Conservation (phyloP, 1,140 invertebrate species). For the Calephelis nemesis region DNA sequence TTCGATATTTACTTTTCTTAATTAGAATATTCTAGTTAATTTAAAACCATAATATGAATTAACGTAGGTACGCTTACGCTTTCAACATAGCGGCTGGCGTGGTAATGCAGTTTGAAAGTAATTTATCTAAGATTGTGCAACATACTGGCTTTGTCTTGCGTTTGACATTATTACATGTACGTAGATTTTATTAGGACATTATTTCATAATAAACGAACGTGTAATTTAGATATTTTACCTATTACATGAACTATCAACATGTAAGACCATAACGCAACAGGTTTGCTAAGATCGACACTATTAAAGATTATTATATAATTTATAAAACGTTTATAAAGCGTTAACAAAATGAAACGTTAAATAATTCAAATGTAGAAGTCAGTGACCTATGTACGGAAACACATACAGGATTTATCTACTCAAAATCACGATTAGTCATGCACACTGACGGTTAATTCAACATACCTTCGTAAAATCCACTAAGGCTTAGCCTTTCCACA, state of each 20-base stretch:
- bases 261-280: constrained; percentile 16
- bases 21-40: constrained; percentile 7
- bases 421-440: constrained; percentile 55
- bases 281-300: constrained; percentile 9
- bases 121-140: constrained; percentile 36
- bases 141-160: constrained; percentile 33
- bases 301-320: too few species aligned
- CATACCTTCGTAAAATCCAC: constrained; percentile 69
- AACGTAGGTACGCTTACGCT: constrained; percentile 9
- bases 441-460: constrained; percentile 36
- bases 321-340: too few species aligned
- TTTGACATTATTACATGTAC: constrained; percentile 35
- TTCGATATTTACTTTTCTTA: not conserved
- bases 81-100: constrained; percentile 27
- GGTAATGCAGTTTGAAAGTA: constrained; percentile 38
- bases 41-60: constrained; percentile 14
- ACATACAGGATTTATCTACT: constrained; percentile 30
- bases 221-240: constrained; percentile 21
- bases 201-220: constrained; percentile 34
- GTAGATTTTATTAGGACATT: constrained; percentile 30
- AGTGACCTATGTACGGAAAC: constrained; percentile 50
- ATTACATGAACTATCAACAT: constrained; percentile 21
- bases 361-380: constrained; percentile 42
- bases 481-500: constrained; percentile 69
- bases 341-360: not conserved